Conservation (phyloP, 1,140 invertebrate species). For the Achatina immaculata region DNA sequence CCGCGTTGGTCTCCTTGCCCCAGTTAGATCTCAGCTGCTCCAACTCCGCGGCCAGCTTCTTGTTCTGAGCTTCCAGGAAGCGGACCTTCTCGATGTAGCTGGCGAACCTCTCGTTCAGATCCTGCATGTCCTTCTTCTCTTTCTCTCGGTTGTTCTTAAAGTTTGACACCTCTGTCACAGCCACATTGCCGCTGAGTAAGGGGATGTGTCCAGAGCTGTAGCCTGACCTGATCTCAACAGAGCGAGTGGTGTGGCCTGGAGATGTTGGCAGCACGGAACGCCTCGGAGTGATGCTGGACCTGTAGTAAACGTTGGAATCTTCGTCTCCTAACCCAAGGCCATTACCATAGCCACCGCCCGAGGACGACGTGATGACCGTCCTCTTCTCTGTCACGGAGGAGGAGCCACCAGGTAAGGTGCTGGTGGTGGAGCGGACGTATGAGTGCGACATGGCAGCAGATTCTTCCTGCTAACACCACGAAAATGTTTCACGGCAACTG, state of each 20-base stretch:
- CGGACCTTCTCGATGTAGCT: conserved; percentile 74
- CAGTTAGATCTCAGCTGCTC: conserved; percentile 70
- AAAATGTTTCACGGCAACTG: no score
- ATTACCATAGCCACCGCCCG: background rate
- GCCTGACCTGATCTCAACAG: conserved; percentile 43
- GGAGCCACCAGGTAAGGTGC: background rate
- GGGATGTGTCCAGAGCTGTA: background rate
- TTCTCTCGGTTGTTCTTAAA: conserved; percentile 69
- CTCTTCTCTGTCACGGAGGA: conserved; percentile 58
- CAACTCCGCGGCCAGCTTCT: conserved; percentile 71
- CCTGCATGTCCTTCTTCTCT: conserved; percentile 73
- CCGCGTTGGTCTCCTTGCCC: conserved; percentile 72
- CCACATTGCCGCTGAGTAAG: conserved; percentile 38
- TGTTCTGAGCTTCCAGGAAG: conserved; percentile 74
- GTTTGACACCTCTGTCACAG: conserved; percentile 60
- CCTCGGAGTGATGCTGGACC: conserved; percentile 51
- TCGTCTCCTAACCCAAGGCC: conserved; percentile 17
- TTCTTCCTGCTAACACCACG: no score
- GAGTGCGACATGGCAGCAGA: conserved; percentile 12
- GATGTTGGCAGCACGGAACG: conserved; percentile 26
- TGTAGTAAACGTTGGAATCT: conserved; percentile 48
- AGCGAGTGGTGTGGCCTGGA: conserved; percentile 38
- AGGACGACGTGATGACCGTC: conserved; percentile 57
- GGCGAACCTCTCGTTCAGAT: conserved; percentile 73
- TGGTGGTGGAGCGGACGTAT: conserved; percentile 8